Base-by-base conservation (phyloP, 2,797 vertebrate species). In the Falco rusticolus region DNA sequence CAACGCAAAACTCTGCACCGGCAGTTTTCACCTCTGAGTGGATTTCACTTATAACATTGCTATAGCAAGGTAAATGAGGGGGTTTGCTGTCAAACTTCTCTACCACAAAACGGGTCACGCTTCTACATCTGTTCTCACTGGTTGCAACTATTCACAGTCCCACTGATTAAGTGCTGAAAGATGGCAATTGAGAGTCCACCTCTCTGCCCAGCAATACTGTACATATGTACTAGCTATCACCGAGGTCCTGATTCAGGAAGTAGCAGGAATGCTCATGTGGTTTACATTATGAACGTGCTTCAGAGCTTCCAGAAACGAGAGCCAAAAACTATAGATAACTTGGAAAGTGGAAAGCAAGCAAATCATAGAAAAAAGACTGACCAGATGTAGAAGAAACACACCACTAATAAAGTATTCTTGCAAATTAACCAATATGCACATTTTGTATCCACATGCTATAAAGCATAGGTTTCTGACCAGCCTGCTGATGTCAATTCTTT, bases 301-400 rank as follows among this genome's bases (percentile, higher is more conserved):
- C 79, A 84, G 79, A 96, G 84, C 81, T 94, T 92, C 95, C 94
- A 96, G 87, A 81, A 95, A 84, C 11, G 41, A 76, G 65, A 89
- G 95, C 95, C 96, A 97, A 87, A 89, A 91, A 29, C 43, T 69
- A 89, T 94, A 95, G 96, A 95, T 94, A 92, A 81, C 84, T 94
- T 95, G 94, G 89, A 93, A 90, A 93, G 87, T 93, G 72, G 79
- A 92, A 81, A 95, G 76, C 4, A 10, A 93, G 89, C 28, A 75
- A 75, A 87, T 79, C 33, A 60, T 37, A 78, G 65, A 39, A 82
- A 77, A 92, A 47, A 77, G n/a, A 39, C 45, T 81, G 86, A 79
- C 82, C 94, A 96, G 96, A 95, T 88, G 90, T 79, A 89, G 69
- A 93, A 77, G 74, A 93, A 87, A 93, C 68, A 65, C 45, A 81